These are phyloP conservation scores for Colostygia pectinataria DNA, from an alignment of 2,888 invertebrate species.

Conservation along the genomic window DNA sequence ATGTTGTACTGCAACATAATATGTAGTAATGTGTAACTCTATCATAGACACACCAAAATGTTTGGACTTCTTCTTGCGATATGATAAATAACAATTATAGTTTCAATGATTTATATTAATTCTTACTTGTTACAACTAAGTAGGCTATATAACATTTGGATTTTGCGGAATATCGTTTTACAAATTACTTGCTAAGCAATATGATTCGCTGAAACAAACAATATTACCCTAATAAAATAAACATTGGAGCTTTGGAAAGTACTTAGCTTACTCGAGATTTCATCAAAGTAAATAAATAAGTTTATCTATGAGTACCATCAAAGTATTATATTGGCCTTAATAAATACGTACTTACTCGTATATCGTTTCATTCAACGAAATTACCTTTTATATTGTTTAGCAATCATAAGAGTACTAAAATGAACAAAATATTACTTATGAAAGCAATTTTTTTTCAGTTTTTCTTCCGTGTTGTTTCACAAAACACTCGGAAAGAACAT, in stretches of 20 bases:
- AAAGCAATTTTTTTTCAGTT: background rate
- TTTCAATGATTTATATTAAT: no score
- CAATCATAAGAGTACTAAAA: background rate
- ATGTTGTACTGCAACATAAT: no score
- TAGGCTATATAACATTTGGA: no score
- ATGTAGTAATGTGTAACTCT: no score
- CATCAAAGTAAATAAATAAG: conserved; percentile 27
- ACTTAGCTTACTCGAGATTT: conserved; percentile 42
- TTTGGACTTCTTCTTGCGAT: no score
- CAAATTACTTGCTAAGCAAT: conserved; percentile 55
- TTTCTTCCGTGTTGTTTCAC: conserved; percentile 2
- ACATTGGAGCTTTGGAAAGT: conserved; percentile 46
- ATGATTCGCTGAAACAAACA: conserved; percentile 44
- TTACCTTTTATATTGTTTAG: conserved; percentile 3
- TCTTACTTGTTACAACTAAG: no score
- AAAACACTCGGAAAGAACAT: conserved; percentile 5
- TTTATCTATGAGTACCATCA: conserved; percentile 12
- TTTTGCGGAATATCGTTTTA: conserved; percentile 44
- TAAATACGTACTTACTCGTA: conserved; percentile 16
- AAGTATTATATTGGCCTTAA: conserved; percentile 13
- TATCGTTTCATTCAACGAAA: conserved; percentile 12
- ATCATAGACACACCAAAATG: no score
- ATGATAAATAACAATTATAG: no score
- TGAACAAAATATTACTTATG: background rate
- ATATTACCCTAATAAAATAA: conserved; percentile 53